Base-by-base conservation (phyloP, 1,140 invertebrate species). In the Bombus pyrosoma region DNA sequence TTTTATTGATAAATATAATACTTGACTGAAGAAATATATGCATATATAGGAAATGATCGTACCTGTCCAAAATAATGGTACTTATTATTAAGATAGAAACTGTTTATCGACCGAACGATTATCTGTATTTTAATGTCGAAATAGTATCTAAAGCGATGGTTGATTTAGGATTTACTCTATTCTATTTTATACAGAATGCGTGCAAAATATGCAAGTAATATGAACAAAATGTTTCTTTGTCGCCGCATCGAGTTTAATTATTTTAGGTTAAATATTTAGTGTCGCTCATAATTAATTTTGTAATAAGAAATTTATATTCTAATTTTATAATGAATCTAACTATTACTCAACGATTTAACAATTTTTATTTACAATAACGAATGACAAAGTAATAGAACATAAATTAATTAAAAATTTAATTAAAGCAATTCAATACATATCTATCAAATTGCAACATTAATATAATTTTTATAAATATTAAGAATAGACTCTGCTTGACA, bases 191-290 rank as follows among this genome's bases (percentile, higher is more conserved):
- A 88, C 57, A 77, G 25, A 59, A 59, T 75, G 75, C 53, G 81
- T 87, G 79, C n/a, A 88, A 88, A 88, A 87, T 80, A 87, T 80
- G 77, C 32, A 75, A 43, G 69, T 66, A 71, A 78, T 64, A 57
- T n/a, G 66, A 57, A 84, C 25, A 72, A n/a, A 41, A 15, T 59
- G 34, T 47, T 83, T 28, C 47, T 32, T 41, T 87, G 59, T n/a
- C 34, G 1, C 4, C 83, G 34, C 22, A 66, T 53, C 22, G 34
- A 83, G 22, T 41, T 77, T 43, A 87, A 78, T 71, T 57, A 41
- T 74, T 83, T 76, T 77, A 59, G 4, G n/a, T 83, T 43, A 79
- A 83, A 62, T 62, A 37, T 68, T 37, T 32, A 6, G 39, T 28
- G 15, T 74, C n/a, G 34, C 13, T 75, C 76, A 12, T 79, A 64